phyloP scores from a whole-genome alignment of 2,113 vertebrate genomes.

The Mustela nigripes region DNA sequence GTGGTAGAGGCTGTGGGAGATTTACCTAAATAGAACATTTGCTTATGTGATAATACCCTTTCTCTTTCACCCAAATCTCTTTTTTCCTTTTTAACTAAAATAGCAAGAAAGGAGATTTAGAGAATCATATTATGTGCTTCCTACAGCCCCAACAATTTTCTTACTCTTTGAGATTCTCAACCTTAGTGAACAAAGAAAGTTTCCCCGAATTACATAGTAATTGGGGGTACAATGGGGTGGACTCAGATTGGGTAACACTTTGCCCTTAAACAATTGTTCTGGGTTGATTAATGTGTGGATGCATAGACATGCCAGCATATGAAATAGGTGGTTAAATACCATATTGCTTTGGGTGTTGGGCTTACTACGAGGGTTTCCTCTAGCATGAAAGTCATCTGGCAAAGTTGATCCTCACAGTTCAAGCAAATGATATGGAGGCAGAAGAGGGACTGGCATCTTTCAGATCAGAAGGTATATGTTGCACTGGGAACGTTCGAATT shows the following conservation, averaged over 20 bases:
- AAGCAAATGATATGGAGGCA: too few relatives aligned
- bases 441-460: background rate
- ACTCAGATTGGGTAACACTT: background rate
- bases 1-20: background rate
- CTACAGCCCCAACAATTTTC: background rate
- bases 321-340: background rate
- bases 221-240: background rate
- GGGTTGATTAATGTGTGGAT: background rate
- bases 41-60: background rate
- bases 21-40: background rate
- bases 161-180: background rate
- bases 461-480: background rate
- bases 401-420: background rate
- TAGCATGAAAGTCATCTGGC: background rate
- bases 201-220: background rate
- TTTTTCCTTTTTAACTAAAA: background rate
- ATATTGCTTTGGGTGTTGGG: too few relatives aligned
- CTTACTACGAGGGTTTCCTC: background rate
- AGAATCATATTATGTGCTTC: background rate
- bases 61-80: background rate
- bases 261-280: background rate
- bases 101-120: background rate
- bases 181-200: background rate
- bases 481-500: background rate
- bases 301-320: accelerated